Percentiles rank a stretch among this genome's conserved stretches.
Conservation (phyloP, 1,140 invertebrate genomes). For the Panonychus citri region DNA sequence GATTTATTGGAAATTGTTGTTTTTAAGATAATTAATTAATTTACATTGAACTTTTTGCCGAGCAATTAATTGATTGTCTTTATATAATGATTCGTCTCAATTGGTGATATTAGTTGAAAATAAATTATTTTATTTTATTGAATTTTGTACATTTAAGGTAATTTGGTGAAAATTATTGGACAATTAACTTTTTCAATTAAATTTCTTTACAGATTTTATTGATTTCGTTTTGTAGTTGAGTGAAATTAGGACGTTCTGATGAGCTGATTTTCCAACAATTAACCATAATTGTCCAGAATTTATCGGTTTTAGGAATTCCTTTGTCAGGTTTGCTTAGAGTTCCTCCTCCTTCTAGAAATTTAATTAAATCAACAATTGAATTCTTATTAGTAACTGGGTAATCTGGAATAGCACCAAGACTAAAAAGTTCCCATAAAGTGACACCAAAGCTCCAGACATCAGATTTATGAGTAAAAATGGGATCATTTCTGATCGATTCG, state of each 20-base stretch:
- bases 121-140: too few relatives aligned
- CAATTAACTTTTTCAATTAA: too few relatives aligned
- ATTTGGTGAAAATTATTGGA: too few relatives aligned
- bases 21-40: too few relatives aligned
- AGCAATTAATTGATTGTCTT: too few relatives aligned
- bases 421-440: conserved; percentile 63
- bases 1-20: too few relatives aligned
- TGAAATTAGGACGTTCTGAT: conserved; percentile 55
- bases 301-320: not conserved
- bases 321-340: not conserved
- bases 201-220: not conserved
- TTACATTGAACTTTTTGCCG: too few relatives aligned
- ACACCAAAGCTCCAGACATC: conserved; percentile 71
- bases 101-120: too few relatives aligned
- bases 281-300: conserved; percentile 37
- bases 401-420: conserved; percentile 73
- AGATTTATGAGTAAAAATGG: conserved; percentile 56
- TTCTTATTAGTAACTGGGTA: conserved; percentile 20
- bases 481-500: conserved; percentile 40
- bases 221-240: not conserved
- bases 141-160: too few relatives aligned
- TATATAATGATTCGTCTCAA: too few relatives aligned
- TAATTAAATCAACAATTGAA: not conserved
- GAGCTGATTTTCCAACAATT: conserved; percentile 83
- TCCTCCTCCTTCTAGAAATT: not conserved